A percentile compares a stretch with the other conserved stretches of the same genome.
phyloP scores from a whole-genome alignment of 2,113 vertebrate species.

The Siniperca knerii region DNA sequence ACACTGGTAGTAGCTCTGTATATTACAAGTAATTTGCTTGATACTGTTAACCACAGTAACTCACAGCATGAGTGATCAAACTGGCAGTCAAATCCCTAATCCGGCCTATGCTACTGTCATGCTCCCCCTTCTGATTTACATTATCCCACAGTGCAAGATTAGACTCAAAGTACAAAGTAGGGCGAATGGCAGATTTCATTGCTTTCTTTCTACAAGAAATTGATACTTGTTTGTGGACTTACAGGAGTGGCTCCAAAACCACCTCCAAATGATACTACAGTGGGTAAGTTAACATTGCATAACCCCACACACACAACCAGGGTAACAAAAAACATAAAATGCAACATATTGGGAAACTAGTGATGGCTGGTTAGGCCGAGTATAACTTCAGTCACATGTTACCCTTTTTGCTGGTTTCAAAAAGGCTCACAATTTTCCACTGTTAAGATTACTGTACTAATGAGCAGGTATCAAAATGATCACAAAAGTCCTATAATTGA shows the following conservation, averaged over 20 bases:
- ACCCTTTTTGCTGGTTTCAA: background rate
- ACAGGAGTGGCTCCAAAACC: conserved; percentile 86
- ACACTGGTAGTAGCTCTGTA: background rate
- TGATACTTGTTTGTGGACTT: conserved; percentile 50
- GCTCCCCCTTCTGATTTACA: background rate
- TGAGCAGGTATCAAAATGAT: background rate
- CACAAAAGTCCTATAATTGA: background rate
- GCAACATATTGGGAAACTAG: background rate
- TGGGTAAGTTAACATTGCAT: conserved; percentile 79
- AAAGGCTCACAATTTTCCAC: too few relatives aligned
- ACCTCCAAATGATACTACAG: conserved; percentile 84
- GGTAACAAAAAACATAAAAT: background rate
- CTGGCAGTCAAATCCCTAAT: background rate
- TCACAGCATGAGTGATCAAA: background rate
- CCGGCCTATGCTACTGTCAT: background rate
- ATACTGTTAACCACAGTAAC: background rate
- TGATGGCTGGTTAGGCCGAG: background rate
- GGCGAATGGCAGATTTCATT: background rate
- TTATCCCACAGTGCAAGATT: background rate
- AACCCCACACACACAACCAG: background rate
- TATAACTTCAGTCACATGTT: background rate
- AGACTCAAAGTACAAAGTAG: background rate
- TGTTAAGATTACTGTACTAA: background rate
- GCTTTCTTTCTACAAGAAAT: conserved; percentile 1
- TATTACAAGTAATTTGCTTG: background rate